Percentiles rank a stretch among this genome's conserved stretches.
Conservation (phyloP, 35 echinoderm and acorn worm species). For the Stichopus chloronotus region DNA sequence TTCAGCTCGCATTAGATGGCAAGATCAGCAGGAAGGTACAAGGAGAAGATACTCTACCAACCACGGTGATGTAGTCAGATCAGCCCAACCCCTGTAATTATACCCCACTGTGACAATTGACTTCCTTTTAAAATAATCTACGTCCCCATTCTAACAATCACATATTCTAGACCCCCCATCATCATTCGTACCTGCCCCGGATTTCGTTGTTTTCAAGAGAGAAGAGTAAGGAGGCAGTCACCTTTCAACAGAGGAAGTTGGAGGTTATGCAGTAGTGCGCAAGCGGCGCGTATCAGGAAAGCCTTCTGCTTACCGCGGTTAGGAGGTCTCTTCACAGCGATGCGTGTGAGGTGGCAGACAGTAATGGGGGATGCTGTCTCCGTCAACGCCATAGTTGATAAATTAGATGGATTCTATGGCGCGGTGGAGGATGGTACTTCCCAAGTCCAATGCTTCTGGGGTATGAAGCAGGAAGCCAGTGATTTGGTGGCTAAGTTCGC, state of each 20-base stretch:
- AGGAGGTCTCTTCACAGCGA: background rate
- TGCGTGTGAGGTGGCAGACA: background rate
- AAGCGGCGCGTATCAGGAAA: background rate
- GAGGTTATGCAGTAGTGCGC: background rate
- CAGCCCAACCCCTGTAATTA: too few relatives aligned
- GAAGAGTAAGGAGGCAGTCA: background rate
- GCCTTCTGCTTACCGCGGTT: background rate
- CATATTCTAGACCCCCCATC: too few relatives aligned
- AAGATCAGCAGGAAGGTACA: too few relatives aligned
- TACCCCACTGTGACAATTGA: too few relatives aligned
- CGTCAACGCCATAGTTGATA: background rate
- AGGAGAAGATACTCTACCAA: too few relatives aligned
- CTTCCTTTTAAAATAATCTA: too few relatives aligned
- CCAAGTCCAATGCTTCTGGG: background rate
- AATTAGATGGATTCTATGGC: background rate
- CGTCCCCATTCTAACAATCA: too few relatives aligned
- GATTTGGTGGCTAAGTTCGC: background rate
- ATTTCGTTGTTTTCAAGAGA: background rate
- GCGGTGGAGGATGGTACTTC: background rate
- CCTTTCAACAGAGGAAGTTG: background rate
- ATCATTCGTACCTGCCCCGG: background rate
- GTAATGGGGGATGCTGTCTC: conserved; percentile 7
- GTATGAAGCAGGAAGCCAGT: background rate
- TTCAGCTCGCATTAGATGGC: too few relatives aligned
- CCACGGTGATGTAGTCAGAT: too few relatives aligned